phyloP scores from a whole-genome alignment of 2,113 vertebrate genomes.

The Anolis carolinensis region DNA sequence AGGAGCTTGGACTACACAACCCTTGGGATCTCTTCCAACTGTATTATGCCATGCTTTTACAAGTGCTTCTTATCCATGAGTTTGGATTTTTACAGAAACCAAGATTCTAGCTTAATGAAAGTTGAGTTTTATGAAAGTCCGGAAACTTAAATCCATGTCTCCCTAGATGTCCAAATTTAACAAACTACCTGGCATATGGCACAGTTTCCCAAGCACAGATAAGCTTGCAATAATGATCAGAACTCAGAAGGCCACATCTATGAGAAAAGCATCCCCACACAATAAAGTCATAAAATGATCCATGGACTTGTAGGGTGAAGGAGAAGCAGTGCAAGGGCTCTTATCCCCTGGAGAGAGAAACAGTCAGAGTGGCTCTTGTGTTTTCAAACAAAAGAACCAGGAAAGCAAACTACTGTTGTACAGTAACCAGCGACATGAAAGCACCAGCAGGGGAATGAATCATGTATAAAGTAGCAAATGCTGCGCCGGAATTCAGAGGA shows the following conservation, averaged over 20 bases:
- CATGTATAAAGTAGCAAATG: conserved; percentile 70
- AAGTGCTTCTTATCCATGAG: no score
- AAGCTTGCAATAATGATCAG: not conserved
- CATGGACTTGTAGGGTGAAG: not conserved
- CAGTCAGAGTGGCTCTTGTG: conserved; percentile 43
- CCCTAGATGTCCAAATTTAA: not conserved
- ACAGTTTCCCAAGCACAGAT: no score
- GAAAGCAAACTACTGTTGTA: conserved; percentile 38
- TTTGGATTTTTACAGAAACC: no score
- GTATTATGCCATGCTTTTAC: no score
- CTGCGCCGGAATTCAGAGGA: conserved; percentile 71
- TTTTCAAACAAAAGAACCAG: conserved; percentile 50
- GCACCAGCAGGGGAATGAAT: conserved; percentile 65
- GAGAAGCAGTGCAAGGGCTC: not conserved
- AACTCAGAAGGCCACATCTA: not conserved
- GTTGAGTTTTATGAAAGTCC: not conserved
- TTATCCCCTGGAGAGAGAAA: not conserved
- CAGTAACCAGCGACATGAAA: conserved; percentile 56
- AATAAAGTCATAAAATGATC: not conserved
- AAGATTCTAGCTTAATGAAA: no score
- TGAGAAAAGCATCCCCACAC: not conserved
- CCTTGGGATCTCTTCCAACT: no score
- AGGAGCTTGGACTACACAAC: no score
- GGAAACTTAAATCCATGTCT: not conserved
- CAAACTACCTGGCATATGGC: not conserved